Percentiles rank a stretch among this genome's conserved stretches.
Evolutionary conservation across 2,113 vertebrate species (phyloP).

Genomic region (Ceuthmochares aereus): DNA sequence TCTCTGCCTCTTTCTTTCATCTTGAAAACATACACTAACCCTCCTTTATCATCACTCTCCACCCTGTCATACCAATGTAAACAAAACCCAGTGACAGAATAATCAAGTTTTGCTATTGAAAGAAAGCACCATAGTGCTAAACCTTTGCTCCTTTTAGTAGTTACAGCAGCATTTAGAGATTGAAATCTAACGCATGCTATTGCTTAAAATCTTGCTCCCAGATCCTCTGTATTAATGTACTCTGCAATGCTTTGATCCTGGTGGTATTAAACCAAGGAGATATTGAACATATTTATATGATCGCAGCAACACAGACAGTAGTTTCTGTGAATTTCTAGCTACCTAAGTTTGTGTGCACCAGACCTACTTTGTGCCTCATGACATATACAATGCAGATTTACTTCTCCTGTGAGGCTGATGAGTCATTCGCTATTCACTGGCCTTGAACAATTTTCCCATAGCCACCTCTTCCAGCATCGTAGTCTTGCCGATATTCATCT

Average conservation of each 20-base stretch:
- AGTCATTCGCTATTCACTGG: slow-evolving; percentile 41
- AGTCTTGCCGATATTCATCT: slow-evolving; percentile 85
- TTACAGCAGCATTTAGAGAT: slow-evolving; percentile 12
- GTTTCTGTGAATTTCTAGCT: not conserved
- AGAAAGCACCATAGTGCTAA: not conserved
- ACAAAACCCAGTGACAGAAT: not conserved
- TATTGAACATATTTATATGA: not conserved
- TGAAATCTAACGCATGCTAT: not conserved
- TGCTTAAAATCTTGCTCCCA: not conserved
- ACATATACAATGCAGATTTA: not conserved
- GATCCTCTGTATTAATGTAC: not conserved
- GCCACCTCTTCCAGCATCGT: slow-evolving; percentile 86
- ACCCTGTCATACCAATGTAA: slow-evolving; percentile 15
- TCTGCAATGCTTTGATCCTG: not conserved
- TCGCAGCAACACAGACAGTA: not conserved
- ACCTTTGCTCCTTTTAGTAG: not conserved
- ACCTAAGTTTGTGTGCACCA: not conserved
- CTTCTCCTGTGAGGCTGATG: not conserved
- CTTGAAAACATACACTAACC: not conserved
- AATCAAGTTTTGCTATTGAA: slow-evolving; percentile 44
- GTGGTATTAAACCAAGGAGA: not conserved
- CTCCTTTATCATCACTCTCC: not conserved
- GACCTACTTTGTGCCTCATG: not conserved
- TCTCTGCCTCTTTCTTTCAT: not conserved
- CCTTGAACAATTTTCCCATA: slow-evolving; percentile 84